phyloP scores from a whole-genome alignment of 2,113 vertebrate genomes.

The Epinephelus cyanopodus region DNA sequence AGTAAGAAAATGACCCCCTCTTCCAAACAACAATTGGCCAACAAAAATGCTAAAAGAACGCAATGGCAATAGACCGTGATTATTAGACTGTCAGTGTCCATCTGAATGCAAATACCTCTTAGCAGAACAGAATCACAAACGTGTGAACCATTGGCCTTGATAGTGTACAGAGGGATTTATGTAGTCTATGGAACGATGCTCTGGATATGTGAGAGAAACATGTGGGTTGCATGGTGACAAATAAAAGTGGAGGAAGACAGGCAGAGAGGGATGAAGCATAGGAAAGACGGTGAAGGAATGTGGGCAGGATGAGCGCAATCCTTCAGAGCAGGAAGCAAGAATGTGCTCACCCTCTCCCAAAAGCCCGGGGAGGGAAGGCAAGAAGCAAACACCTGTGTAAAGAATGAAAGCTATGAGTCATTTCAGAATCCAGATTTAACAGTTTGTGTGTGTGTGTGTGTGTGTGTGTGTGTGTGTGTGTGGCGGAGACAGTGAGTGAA shows the following conservation, averaged over 20 bases:
- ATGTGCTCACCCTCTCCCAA: conserved; percentile 57
- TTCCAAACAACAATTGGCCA: neutral
- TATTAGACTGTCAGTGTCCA: neutral
- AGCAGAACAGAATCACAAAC: conserved; percentile 21
- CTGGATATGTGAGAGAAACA: conserved; percentile 50
- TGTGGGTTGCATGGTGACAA: conserved; percentile 73
- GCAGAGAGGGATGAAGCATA: conserved; percentile 63
- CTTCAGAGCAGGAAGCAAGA: conserved; percentile 59
- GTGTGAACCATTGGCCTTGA: conserved; percentile 28
- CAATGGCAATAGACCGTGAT: neutral
- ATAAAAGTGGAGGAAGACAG: conserved; percentile 69
- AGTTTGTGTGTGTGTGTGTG: conserved; percentile 41
- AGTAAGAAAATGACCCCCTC: neutral
- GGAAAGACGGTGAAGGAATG: conserved; percentile 58
- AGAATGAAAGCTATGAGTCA: conserved; percentile 70
- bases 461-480: conserved; percentile 42
- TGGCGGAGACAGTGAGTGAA: conserved; percentile 48
- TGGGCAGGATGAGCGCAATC: conserved; percentile 65
- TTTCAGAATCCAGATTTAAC: conserved; percentile 59
- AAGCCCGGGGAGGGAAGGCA: conserved; percentile 58
- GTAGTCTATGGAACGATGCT: conserved; percentile 34
- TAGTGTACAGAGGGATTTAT: conserved; percentile 39
- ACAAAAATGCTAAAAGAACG: neutral
- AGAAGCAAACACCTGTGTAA: conserved; percentile 67
- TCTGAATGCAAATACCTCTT: conserved; percentile 20